Evolutionary conservation across 2,888 invertebrate genomes (phyloP).

Genomic region (Patella pellucida): DNA sequence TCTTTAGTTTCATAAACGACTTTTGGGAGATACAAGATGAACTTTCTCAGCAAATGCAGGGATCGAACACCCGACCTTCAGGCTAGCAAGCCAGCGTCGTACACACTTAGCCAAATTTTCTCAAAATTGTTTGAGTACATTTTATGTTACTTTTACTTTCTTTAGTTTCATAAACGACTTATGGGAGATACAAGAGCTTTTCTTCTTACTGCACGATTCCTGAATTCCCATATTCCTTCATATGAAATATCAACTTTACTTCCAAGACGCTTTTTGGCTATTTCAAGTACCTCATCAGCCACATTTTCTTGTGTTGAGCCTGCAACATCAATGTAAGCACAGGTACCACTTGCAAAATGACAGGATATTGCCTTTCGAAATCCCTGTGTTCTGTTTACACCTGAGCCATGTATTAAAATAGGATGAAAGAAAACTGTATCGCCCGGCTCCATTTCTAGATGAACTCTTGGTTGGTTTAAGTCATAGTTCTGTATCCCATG

Average conservation of each 20-base stretch:
- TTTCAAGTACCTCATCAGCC: constrained; percentile 75
- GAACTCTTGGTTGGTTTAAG: constrained; percentile 71
- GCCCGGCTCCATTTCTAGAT: constrained; percentile 85
- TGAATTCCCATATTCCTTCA: too few species aligned
- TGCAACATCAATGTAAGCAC: constrained; percentile 79
- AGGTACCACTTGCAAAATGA: constrained; percentile 81
- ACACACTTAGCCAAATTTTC: too few species aligned
- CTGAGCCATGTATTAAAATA: constrained; percentile 86
- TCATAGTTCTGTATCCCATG: constrained; percentile 78
- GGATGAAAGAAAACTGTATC: constrained; percentile 93
- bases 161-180: too few species aligned
- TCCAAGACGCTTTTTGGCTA: constrained; percentile 68
- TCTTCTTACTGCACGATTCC: too few species aligned
- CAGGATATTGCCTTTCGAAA: constrained; percentile 78
- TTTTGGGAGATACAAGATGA: too few species aligned
- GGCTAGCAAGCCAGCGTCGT: too few species aligned
- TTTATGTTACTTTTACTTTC: too few species aligned
- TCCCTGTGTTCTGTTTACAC: constrained; percentile 81
- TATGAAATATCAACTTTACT: constrained; percentile 68
- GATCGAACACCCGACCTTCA: too few species aligned
- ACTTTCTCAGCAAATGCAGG: too few species aligned
- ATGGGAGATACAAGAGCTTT: too few species aligned
- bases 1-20: too few species aligned
- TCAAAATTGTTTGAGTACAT: too few species aligned
- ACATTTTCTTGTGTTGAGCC: constrained; percentile 79